phyloP scores from a whole-genome alignment of 1,140 invertebrate genomes.

The Nephila pilipes region DNA sequence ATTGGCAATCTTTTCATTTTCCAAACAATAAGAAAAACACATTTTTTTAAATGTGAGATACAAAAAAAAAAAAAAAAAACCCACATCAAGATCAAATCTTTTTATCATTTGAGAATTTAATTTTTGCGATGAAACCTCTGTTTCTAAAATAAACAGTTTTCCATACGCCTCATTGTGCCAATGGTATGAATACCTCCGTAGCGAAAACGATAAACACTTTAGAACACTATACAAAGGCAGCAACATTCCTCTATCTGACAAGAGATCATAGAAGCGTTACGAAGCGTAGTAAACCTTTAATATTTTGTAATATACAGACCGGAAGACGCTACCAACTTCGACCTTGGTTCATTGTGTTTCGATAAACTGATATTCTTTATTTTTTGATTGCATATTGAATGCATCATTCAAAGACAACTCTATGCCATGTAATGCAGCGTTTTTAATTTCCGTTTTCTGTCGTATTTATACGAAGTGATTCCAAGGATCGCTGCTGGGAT shows the following conservation, averaged over 20 bases:
- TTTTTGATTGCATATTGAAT: conserved; percentile 23
- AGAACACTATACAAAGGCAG: not conserved
- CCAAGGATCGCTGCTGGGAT: not conserved
- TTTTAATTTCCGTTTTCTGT: conserved; percentile 13
- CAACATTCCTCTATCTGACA: not conserved
- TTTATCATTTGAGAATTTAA: not conserved
- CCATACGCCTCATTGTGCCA: not conserved
- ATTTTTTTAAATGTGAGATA: too few relatives aligned
- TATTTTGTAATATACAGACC: conserved; percentile 22
- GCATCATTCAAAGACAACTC: not conserved
- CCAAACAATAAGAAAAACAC: too few relatives aligned
- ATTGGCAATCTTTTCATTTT: too few relatives aligned
- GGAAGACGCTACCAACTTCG: conserved; percentile 32
- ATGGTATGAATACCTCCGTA: not conserved
- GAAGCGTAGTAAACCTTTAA: conserved; percentile 2
- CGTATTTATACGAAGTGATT: not conserved
- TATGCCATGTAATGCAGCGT: not conserved
- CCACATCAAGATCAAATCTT: not conserved
- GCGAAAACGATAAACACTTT: conserved; percentile 5
- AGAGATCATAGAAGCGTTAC: conserved; percentile 33
- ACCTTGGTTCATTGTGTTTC: conserved; percentile 26
- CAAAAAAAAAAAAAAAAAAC: not conserved
- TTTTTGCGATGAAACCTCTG: not conserved
- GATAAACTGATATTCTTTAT: conserved; percentile 30
- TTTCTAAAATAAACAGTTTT: not conserved